Base-by-base conservation (phyloP, 1,140 invertebrate genomes). In the Drosophila nigromelanica region DNA sequence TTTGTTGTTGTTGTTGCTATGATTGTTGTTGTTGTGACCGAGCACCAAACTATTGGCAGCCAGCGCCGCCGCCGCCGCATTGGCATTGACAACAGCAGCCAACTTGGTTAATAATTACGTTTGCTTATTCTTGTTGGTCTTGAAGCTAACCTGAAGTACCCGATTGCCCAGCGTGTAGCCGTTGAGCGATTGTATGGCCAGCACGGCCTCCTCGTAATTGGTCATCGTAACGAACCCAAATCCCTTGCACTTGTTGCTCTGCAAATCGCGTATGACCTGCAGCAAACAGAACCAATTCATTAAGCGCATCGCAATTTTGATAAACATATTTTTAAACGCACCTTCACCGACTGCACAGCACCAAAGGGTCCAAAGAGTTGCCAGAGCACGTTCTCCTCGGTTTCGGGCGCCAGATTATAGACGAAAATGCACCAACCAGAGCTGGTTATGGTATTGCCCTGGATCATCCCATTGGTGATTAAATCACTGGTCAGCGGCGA, bases 161-260 rank as follows among this genome's bases (percentile, higher is more conserved):
- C 98, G 95, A 93, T 99, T 99, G 87, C 98, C 98, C 76, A 99
- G 94, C 73, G 97, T 98, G 93, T 99, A 99, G 55, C 98, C 98
- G 93, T 99, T 99, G 64, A 99, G 94, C 71, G 97, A 98, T 92
- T 98, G 98, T 86, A 99, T 99, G 58, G 99, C 98, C 69, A 98
- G 96, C 24, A 99, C 95, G 11, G 98, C 98, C 92, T 99, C 98
- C 92, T 99, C 98, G 93, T 99, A 99, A 93, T 99, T 99, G 86
- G 98, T 99, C 99, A 99, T 99, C 59, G 98, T 99, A 66, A 99
- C 98, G 93, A 99, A 99, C n/a, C 98, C 99, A 92, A 99, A 99
- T 80, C 99, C 99, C 93, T 99, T 99, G 95, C 99, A 99, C 93
- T 99, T 99, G 93, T 99, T 98, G 70, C 98, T 99, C 93, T 99